Evolutionary conservation across 1,140 invertebrate genomes (phyloP).

Genomic region (Apis florea): DNA sequence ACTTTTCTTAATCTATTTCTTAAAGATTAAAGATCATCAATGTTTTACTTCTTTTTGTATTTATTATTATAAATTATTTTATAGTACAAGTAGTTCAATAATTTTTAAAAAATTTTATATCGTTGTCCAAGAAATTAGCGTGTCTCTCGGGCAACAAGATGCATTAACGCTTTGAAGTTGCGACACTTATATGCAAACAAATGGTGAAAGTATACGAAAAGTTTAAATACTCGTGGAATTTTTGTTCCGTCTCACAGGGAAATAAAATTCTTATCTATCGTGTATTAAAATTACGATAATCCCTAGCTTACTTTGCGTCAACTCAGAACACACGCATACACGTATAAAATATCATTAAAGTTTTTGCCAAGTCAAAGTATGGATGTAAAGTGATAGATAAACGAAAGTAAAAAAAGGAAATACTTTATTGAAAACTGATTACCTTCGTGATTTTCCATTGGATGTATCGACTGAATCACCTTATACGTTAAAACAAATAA

Average conservation of each 20-base stretch:
- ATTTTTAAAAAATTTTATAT: not conserved
- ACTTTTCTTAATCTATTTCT: too few relatives aligned
- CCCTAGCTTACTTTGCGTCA: not conserved
- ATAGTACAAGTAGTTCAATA: not conserved
- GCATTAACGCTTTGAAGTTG: not conserved
- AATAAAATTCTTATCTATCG: constrained; percentile 33
- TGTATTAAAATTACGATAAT: constrained; percentile 25
- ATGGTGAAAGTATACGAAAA: constrained; percentile 10
- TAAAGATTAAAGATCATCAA: too few relatives aligned
- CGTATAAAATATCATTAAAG: not conserved
- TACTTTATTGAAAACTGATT: not conserved
- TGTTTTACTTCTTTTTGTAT: too few relatives aligned
- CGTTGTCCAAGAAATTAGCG: not conserved
- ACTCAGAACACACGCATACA: not conserved
- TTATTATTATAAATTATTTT: too few relatives aligned
- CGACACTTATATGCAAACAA: constrained; percentile 16
- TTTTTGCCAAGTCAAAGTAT: not conserved
- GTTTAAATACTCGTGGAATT: constrained; percentile 13
- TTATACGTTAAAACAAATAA: too few relatives aligned
- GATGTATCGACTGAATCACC: too few relatives aligned
- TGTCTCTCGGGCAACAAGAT: not conserved
- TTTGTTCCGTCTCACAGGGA: not conserved
- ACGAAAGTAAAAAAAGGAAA: not conserved
- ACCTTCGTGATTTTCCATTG: too few relatives aligned
- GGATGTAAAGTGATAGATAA: not conserved